Evolutionary conservation across 2,113 vertebrate genomes (phyloP).

Genomic region (Rhinolophus sinicus): DNA sequence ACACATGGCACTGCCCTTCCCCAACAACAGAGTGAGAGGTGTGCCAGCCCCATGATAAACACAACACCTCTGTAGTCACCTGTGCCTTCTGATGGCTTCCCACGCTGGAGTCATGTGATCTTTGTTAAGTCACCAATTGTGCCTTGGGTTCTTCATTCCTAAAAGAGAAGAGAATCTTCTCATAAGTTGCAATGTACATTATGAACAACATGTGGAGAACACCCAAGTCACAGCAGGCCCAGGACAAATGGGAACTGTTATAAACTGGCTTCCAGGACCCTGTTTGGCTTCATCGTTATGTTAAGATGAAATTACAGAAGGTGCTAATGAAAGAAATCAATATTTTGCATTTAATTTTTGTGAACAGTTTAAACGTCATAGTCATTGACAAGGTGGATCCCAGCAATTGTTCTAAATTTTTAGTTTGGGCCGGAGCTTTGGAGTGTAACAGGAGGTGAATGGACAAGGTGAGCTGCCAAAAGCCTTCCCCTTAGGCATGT

Average conservation of each 20-base stretch:
- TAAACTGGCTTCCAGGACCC: not conserved
- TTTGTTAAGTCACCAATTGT: not conserved
- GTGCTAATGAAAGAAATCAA: not conserved
- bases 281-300: not conserved
- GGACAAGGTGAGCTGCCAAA: not conserved
- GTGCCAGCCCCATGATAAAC: accelerated
- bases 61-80: not conserved
- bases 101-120: not conserved
- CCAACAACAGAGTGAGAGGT: too few species aligned
- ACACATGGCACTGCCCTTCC: not conserved
- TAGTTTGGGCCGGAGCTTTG: not conserved
- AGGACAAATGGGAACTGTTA: not conserved
- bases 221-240: accelerated
- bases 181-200: not conserved
- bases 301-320: not conserved
- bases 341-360: not conserved
- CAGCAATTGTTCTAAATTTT: not conserved
- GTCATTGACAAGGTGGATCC: not conserved
- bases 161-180: not conserved
- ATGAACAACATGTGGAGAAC: not conserved
- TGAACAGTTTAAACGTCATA: not conserved
- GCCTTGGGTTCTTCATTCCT: not conserved
- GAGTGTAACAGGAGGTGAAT: too few species aligned
- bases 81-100: not conserved
- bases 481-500: accelerated